These are phyloP conservation scores for Harmothoe impar DNA, from an alignment of 2,888 invertebrate species.

Conservation along the genomic window DNA sequence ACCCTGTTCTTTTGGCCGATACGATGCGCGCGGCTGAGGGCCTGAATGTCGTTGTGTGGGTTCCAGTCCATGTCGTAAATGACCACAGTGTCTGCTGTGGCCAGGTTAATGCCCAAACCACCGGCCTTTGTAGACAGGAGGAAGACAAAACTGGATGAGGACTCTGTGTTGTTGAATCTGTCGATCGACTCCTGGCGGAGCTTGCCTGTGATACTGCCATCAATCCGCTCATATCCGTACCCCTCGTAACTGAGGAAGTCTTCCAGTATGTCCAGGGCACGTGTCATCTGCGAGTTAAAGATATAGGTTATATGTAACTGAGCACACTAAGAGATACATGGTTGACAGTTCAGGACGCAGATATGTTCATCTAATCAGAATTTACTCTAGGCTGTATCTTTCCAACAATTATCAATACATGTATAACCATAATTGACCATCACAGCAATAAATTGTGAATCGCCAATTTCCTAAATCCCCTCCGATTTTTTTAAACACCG, in stretches of 20 bases:
- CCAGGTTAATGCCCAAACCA: constrained; percentile 98
- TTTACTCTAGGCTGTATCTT: too few species aligned
- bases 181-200: constrained; percentile 98
- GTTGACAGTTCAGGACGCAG: too few species aligned
- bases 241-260: constrained; percentile 97
- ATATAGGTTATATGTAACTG: neutral
- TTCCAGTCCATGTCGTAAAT: constrained; percentile 99
- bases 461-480: too few species aligned
- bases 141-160: constrained; percentile 96
- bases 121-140: constrained; percentile 97
- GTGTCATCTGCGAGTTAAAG: constrained; percentile 92
- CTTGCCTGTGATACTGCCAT: constrained; percentile 97
- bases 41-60: constrained; percentile 99
- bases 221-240: constrained; percentile 98
- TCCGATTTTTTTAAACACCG: too few species aligned
- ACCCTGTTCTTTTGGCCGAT: constrained; percentile 99
- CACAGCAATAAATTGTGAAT: too few species aligned
- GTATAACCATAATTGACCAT: too few species aligned
- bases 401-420: too few species aligned
- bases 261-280: constrained; percentile 98
- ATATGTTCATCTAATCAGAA: too few species aligned
- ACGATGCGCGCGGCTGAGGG: constrained; percentile 98
- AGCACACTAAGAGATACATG: neutral
- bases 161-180: constrained; percentile 94
- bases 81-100: constrained; percentile 98